phyloP scores from a whole-genome alignment of 2,888 invertebrate genomes.

The Epinotia nisella region DNA sequence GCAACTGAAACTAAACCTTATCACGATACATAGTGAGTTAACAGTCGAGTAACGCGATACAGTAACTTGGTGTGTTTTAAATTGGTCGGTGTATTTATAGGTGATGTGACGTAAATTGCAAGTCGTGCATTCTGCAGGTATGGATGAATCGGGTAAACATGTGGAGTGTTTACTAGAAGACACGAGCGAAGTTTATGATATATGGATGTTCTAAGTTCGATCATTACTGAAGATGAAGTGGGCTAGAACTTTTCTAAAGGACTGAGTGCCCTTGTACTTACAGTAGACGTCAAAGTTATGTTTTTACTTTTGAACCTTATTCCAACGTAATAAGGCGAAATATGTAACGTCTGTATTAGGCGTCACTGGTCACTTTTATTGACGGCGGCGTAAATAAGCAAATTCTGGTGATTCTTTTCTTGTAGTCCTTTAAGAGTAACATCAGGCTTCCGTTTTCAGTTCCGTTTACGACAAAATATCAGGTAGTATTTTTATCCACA shows the following conservation, averaged over 20 bases:
- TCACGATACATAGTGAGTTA: not conserved
- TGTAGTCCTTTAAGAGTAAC: too few species aligned
- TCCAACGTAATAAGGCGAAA: too few species aligned
- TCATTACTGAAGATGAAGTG: constrained; percentile 10
- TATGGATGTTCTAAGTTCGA: constrained; percentile 18
- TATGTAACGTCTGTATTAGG: too few species aligned
- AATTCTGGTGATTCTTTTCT: too few species aligned
- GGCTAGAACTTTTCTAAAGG: constrained; percentile 1
- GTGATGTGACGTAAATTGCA: constrained; percentile 58
- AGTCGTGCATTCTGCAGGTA: constrained; percentile 45
- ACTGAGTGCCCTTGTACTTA: not conserved
- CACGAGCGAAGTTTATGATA: constrained; percentile 23
- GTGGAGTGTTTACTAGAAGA: constrained; percentile 27
- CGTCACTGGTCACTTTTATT: too few species aligned
- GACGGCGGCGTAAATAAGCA: too few species aligned
- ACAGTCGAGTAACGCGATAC: not conserved
- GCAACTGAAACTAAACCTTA: constrained; percentile 16
- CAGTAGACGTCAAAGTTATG: not conserved
- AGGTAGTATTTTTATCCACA: too few species aligned
- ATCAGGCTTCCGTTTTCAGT: too few species aligned
- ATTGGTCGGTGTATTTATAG: constrained; percentile 57
- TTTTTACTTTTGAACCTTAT: too few species aligned
- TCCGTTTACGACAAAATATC: too few species aligned
- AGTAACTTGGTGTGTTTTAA: constrained; percentile 1
- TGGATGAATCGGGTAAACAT: constrained; percentile 40